Evolutionary conservation across 2,113 vertebrate genomes (phyloP).

Genomic region (Corythaixoides concolor): DNA sequence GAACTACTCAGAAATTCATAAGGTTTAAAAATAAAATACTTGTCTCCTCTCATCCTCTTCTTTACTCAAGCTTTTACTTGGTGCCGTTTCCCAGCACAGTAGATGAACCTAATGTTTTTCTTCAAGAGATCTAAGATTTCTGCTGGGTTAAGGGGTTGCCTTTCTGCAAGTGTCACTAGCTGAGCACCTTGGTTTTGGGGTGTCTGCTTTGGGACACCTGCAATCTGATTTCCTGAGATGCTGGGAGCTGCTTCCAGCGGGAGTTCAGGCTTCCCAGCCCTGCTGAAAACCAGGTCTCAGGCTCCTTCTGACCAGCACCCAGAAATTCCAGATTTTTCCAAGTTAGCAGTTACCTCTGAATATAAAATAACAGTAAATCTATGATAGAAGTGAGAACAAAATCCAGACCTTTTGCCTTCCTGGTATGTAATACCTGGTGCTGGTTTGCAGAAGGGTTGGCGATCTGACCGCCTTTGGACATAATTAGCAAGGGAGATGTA

Average conservation of each 20-base stretch:
- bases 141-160: neutral
- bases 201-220: neutral
- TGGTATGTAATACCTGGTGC: neutral
- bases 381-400: neutral
- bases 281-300: neutral
- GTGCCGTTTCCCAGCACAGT: neutral
- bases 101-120: neutral
- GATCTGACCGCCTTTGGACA: neutral
- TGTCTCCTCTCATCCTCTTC: constrained; percentile 24
- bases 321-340: neutral
- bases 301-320: neutral
- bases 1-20: constrained; percentile 57
- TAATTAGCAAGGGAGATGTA: neutral
- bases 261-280: neutral
- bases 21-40: constrained; percentile 63
- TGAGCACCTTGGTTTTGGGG: neutral
- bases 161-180: neutral
- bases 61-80: neutral
- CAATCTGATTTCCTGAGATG: neutral
- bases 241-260: neutral
- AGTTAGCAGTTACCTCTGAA: neutral
- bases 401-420: neutral
- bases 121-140: neutral
- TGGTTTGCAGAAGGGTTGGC: neutral
- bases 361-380: neutral